Conservation (phyloP, 2,797 vertebrate genomes). For the Tokudaia muenninki region DNA sequence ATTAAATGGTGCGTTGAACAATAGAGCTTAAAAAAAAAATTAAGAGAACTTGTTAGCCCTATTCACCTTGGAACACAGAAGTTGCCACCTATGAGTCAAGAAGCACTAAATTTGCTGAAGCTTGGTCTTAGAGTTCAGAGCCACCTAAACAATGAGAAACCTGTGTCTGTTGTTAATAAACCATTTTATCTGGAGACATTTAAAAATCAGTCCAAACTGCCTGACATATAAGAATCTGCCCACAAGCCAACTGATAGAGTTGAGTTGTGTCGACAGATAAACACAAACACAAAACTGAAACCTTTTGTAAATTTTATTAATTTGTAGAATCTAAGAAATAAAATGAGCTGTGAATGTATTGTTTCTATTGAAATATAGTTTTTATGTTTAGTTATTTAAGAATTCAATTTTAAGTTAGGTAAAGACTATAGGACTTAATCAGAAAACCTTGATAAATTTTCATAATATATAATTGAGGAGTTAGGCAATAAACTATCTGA, state of each 20-base stretch:
- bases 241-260: accelerated
- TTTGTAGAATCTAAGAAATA: not conserved
- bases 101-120: not conserved
- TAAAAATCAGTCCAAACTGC: not conserved
- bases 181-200: not conserved
- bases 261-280: not conserved
- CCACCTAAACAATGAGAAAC: not conserved
- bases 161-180: not conserved
- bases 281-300: not conserved
- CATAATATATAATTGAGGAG: not conserved
- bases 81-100: not conserved
- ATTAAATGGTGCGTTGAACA: not conserved
- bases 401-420: not conserved
- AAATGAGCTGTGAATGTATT: not conserved
- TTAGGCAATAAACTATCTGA: not conserved
- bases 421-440: not conserved
- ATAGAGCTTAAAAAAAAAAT: accelerated
- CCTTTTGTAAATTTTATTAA: not conserved
- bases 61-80: not conserved
- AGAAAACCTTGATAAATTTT: not conserved
- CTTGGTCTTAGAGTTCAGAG: not conserved
- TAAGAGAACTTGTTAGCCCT: not conserved
- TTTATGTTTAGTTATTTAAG: not conserved
- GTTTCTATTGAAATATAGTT: not conserved
- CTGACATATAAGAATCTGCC: not conserved